Percentiles rank a stretch among this genome's conserved stretches.
These are phyloP conservation scores for Willowsia nigromaculata DNA, from an alignment of 2,888 invertebrate genomes.

Conservation along the genomic window DNA sequence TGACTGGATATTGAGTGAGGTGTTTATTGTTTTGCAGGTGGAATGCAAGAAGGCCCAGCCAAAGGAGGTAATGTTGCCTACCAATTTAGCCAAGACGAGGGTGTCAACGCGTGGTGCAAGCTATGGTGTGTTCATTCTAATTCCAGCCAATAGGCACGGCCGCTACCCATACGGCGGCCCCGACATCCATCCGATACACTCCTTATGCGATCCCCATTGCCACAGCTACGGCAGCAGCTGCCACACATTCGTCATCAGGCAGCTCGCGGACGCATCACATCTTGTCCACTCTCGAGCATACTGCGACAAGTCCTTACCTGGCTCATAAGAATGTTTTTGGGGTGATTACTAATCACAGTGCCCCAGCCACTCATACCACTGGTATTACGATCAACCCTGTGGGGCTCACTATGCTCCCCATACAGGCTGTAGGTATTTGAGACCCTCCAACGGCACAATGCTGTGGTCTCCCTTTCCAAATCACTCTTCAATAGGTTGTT, in stretches of 20 bases:
- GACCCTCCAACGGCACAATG: constrained; percentile 60
- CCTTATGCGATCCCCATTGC: constrained; percentile 79
- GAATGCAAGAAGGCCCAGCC: constrained; percentile 99
- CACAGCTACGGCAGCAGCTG: constrained; percentile 81
- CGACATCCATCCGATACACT: constrained; percentile 79
- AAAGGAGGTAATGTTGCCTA: constrained; percentile 99
- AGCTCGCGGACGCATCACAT: constrained; percentile 83
- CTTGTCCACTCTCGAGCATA: constrained; percentile 83
- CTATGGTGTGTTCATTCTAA: constrained; percentile 97
- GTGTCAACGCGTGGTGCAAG: constrained; percentile 94
- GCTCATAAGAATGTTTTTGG: constrained; percentile 79
- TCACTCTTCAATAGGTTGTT: constrained; percentile 60
- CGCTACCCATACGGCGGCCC: constrained; percentile 78
- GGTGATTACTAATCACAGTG: constrained; percentile 76
- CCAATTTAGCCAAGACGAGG: constrained; percentile 96
- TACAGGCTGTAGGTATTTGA: constrained; percentile 79
- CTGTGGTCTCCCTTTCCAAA: constrained; percentile 72
- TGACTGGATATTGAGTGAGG: too few relatives aligned
- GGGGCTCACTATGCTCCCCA: constrained; percentile 79
- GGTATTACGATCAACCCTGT: constrained; percentile 79
- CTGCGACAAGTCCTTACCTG: constrained; percentile 78
- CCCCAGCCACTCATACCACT: constrained; percentile 73
- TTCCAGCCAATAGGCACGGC: constrained; percentile 79
- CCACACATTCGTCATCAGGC: constrained; percentile 83
- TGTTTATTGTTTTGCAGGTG: constrained; percentile 85